Conservation (phyloP, 2,797 vertebrate genomes). For the Aldrovandia affinis region DNA sequence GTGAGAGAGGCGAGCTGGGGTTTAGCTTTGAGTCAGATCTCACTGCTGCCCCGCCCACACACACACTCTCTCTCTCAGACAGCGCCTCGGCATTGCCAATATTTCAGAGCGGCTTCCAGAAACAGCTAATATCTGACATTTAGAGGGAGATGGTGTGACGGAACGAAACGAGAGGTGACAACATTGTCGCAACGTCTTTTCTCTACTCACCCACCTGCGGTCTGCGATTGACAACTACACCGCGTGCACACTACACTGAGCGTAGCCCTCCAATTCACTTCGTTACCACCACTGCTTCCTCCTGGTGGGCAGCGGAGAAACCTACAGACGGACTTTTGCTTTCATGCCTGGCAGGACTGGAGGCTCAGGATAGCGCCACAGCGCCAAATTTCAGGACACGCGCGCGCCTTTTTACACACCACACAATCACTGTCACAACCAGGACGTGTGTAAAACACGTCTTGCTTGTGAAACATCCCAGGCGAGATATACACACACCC, state of each 20-base stretch:
- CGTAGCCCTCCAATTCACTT: background rate
- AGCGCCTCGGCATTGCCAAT: conserved; percentile 45
- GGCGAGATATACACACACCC: background rate
- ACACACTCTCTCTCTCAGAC: conserved; percentile 65
- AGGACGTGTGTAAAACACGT: background rate
- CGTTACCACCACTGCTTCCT: background rate
- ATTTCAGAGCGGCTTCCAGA: conserved; percentile 68
- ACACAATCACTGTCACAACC: background rate
- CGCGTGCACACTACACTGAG: background rate
- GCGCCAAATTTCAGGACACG: background rate
- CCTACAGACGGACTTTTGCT: background rate
- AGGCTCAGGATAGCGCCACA: background rate
- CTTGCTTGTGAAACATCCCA: background rate
- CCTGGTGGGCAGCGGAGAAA: background rate
- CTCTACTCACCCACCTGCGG: conserved; percentile 33
- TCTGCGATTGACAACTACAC: conserved; percentile 27
- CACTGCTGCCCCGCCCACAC: conserved; percentile 76
- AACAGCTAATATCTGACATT: conserved; percentile 78
- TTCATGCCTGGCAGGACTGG: background rate
- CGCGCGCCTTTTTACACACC: background rate
- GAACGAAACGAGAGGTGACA: conserved; percentile 33
- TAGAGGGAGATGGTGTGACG: conserved; percentile 51
- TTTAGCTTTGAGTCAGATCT: conserved; percentile 73
- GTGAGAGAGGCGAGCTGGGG: conserved; percentile 68
- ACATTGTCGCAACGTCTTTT: conserved; percentile 27